Percentiles rank a stretch among this genome's conserved stretches.
Evolutionary conservation across 2,797 vertebrate genomes (phyloP).

Genomic region (Sandelia bainsii): DNA sequence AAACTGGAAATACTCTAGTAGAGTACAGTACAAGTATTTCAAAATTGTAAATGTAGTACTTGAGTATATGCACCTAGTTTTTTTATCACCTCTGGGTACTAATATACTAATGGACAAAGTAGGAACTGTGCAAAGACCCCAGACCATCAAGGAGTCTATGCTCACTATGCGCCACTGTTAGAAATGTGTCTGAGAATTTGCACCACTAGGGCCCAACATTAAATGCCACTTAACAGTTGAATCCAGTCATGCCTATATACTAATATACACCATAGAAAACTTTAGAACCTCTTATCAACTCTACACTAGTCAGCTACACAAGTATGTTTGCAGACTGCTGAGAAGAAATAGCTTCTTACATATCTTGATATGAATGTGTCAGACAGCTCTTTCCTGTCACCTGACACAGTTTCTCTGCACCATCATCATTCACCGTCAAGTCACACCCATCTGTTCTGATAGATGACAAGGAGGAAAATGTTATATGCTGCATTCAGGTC

Average conservation of each 20-base stretch:
- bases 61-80: no score
- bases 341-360: conserved; percentile 4
- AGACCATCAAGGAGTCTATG: not conserved
- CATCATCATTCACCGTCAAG: conserved; percentile 22
- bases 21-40: no score
- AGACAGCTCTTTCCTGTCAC: conserved; percentile 13
- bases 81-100: no score
- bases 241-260: not conserved
- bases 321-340: conserved; percentile 4
- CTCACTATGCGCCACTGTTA: not conserved
- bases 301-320: conserved; percentile 3
- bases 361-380: conserved; percentile 11
- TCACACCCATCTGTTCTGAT: not conserved
- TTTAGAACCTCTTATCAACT: not conserved
- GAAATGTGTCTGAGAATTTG: not conserved
- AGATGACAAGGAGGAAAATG: not conserved
- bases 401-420: conserved; percentile 16
- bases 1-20: no score
- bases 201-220: not conserved
- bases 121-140: not conserved
- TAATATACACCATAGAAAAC: not conserved
- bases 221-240: not conserved
- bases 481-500: not conserved
- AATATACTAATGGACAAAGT: not conserved
- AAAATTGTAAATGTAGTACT: no score